Conservation (phyloP, 2,888 invertebrate species). For the Gastracanthus pulcherrimus region DNA sequence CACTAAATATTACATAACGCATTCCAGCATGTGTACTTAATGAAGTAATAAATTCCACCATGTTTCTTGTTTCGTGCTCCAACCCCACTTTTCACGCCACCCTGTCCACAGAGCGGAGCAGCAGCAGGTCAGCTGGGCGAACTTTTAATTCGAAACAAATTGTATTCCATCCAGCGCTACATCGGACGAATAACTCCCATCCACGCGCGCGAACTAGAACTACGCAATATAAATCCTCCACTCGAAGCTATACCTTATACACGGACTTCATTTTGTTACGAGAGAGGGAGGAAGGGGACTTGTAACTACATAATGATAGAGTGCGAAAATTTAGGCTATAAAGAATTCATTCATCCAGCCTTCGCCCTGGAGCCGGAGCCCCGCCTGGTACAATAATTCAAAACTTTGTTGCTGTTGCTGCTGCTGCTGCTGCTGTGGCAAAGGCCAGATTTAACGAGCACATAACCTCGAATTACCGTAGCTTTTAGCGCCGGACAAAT, state of each 20-base stretch:
- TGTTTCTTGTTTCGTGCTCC: not conserved
- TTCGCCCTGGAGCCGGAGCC: not conserved
- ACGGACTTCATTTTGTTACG: not conserved
- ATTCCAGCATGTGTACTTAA: no score
- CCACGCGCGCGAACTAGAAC: not conserved
- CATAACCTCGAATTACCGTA: slow-evolving; percentile 9
- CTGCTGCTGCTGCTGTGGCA: no score
- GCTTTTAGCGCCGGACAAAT: slow-evolving; percentile 15
- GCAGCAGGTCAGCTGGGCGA: no score
- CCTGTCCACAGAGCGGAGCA: no score
- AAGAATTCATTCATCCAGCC: slow-evolving; percentile 27
- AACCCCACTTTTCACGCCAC: not conserved
- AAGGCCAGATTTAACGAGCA: slow-evolving; percentile 20
- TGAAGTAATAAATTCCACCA: no score
- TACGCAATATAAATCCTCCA: not conserved
- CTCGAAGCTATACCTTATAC: not conserved
- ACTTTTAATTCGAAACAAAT: not conserved
- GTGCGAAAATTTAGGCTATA: slow-evolving; percentile 27
- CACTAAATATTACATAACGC: no score
- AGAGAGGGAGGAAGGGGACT: not conserved
- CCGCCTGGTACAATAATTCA: slow-evolving; percentile 20
- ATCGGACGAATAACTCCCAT: no score
- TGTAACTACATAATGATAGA: not conserved
- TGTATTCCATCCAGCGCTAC: not conserved
- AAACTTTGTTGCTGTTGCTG: not conserved